Evolutionary conservation across 1,140 invertebrate genomes (phyloP), one percentile per base, ranked within the genome.

Genomic region (Mya arenaria): DNA sequence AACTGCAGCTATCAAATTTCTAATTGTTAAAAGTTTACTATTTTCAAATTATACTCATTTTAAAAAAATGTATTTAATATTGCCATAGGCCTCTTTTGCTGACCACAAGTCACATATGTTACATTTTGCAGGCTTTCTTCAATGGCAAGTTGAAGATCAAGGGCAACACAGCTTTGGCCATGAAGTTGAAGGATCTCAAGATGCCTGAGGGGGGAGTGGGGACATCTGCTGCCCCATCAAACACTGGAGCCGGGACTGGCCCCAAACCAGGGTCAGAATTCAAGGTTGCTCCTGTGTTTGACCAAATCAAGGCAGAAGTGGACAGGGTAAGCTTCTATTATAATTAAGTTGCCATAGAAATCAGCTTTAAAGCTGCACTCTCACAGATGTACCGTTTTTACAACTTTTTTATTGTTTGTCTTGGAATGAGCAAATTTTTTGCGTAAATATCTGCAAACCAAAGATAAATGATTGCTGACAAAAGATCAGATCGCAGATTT

Each of bases 61-160:
- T n/a, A n/a, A n/a, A n/a, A n/a, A 0, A 32, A 15, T 19, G 25
- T 79, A 30, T 19, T 10, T 30, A 13, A 73, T 13, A 58, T 30
- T 34, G 66, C 41, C 15, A 74, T 10, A 13, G 17, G 10, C 10
- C 23, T 44, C 15, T 17, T 73, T 8, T 17, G 39, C 19, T 73
- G 25, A 32, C 6, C 17, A 23, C 8, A 48, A 10, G 10, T 48
- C 10, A 48, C n/a, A 6, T 60, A 60, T 23, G 10, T 23, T 66
- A 15, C 13, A 17, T 6, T 55, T 83, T 88, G 39, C 62, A 98
- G 92, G 98, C 98, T 4, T 99, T 99, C 92, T 98, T 99, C 95
- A 97, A 98, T 93, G 97, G 97, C 23, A 98, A 98, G 92, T 95
- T 99, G 25, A 98, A 98, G 93, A 95, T 98, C 60, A 96, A 98